A percentile compares a stretch with the other conserved stretches of the same genome.
These are phyloP conservation scores for Crotalus viridis DNA, from an alignment of 2,113 vertebrate genomes.

Conservation along the genomic window DNA sequence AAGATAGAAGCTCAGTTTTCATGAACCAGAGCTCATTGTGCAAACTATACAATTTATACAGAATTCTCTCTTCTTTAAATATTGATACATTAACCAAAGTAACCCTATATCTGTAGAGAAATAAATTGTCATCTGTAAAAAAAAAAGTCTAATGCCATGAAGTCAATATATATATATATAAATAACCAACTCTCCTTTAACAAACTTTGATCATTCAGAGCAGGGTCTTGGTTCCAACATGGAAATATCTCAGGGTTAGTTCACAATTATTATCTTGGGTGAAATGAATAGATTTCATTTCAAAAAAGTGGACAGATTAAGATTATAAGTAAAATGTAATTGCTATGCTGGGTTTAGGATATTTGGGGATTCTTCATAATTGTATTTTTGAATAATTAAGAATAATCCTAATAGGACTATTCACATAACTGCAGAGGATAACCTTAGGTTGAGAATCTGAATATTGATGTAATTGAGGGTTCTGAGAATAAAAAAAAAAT, in stretches of 20 bases:
- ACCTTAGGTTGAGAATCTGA: not conserved
- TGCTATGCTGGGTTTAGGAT: not conserved
- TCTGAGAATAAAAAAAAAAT: constrained; percentile 8
- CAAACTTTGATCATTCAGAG: not conserved
- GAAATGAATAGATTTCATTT: not conserved
- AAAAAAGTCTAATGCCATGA: not conserved
- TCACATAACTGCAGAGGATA: not conserved
- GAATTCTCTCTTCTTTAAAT: not conserved
- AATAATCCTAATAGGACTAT: not conserved
- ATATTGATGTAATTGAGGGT: constrained; percentile 28
- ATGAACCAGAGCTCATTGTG: not conserved
- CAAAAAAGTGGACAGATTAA: not conserved
- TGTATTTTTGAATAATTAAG: not conserved
- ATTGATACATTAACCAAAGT: not conserved
- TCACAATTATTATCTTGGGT: not conserved
- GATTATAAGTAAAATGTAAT: not conserved
- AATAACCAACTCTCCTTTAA: constrained; percentile 24
- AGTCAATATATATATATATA: not conserved
- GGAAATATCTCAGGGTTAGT: not conserved
- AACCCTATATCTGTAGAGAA: not conserved
- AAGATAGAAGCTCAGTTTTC: not conserved
- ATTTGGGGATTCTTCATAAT: not conserved
- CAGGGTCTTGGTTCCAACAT: not conserved
- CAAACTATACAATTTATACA: not conserved
- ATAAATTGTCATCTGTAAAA: not conserved